Evolutionary conservation across 2,113 vertebrate genomes (phyloP).

Genomic region (Diadophis punctatus): DNA sequence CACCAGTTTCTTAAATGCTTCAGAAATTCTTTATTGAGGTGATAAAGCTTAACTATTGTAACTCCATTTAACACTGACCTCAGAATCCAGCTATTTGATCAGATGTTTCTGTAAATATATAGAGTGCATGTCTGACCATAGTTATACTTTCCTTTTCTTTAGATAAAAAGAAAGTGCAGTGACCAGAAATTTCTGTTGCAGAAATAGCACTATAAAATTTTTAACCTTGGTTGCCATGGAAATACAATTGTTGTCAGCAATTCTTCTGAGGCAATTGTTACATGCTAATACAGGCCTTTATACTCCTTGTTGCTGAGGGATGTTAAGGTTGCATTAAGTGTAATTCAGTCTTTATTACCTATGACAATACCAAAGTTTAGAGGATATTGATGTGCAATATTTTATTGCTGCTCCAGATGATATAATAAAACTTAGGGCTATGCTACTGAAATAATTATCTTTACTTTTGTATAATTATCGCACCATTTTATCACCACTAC

Average conservation of each 20-base stretch:
- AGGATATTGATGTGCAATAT: not conserved
- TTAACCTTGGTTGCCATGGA: not conserved
- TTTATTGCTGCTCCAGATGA: not conserved
- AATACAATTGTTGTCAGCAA: not conserved
- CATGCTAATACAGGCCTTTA: not conserved
- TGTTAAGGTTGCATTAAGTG: not conserved
- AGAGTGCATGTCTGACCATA: constrained; percentile 28
- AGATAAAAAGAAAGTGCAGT: constrained; percentile 14
- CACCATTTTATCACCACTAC: not conserved
- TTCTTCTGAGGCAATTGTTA: constrained; percentile 18
- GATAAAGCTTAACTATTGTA: constrained; percentile 22
- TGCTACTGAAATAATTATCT: not conserved
- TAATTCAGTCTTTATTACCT: not conserved
- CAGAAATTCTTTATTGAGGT: not conserved
- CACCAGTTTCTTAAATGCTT: constrained; percentile 8
- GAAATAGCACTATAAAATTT: not conserved
- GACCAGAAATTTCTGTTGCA: not conserved
- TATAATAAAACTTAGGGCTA: not conserved
- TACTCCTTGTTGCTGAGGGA: not conserved
- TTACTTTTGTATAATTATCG: not conserved
- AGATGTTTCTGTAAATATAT: constrained; percentile 17
- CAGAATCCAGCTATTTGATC: not conserved
- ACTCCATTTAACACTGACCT: constrained; percentile 39
- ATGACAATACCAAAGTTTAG: not conserved
- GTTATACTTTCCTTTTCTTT: constrained; percentile 9